These are phyloP conservation scores for Danionella dracula DNA, from an alignment of 2,797 vertebrate species.

Conservation along the genomic window DNA sequence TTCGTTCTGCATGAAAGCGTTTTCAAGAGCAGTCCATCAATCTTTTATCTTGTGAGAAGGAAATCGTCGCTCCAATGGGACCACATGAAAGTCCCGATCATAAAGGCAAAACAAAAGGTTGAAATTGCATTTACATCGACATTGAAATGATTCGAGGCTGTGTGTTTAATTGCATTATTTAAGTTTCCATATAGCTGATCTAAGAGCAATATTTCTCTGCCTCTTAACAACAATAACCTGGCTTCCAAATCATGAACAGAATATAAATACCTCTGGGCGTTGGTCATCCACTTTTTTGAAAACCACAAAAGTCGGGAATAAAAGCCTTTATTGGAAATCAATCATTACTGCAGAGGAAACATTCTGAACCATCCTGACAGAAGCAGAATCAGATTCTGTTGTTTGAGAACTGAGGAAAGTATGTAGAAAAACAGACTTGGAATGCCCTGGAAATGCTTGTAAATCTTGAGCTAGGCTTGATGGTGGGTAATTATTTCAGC, in stretches of 20 bases:
- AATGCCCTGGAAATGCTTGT: constrained; percentile 20
- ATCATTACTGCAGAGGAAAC: constrained; percentile 12
- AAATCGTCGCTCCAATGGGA: constrained; percentile 89
- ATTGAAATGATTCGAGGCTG: constrained; percentile 2
- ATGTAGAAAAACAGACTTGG: constrained; percentile 24
- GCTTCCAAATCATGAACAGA: constrained; percentile 18
- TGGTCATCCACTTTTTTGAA: constrained; percentile 12
- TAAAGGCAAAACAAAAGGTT: constrained; percentile 65
- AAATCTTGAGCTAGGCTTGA: constrained; percentile 40
- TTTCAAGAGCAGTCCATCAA: constrained; percentile 95
- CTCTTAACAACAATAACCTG: constrained; percentile 9
- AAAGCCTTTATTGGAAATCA: constrained; percentile 20
- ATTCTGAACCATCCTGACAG: constrained; percentile 5
- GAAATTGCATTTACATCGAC: constrained; percentile 58
- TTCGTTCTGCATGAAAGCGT: constrained; percentile 79
- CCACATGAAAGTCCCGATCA: constrained; percentile 88
- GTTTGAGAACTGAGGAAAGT: constrained; percentile 12
- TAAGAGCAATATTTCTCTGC: background rate
- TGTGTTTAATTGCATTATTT: constrained; percentile 22
- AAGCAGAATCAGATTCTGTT: constrained; percentile 27
- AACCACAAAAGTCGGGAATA: background rate
- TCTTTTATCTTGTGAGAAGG: constrained; percentile 85
- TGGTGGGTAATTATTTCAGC: constrained; percentile 47
- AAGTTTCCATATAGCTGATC: constrained; percentile 19
- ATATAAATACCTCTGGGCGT: constrained; percentile 7